Evolutionary conservation across 2,113 vertebrate genomes (phyloP), one percentile per base, ranked within the genome.

Genomic region (Rynchops niger): DNA sequence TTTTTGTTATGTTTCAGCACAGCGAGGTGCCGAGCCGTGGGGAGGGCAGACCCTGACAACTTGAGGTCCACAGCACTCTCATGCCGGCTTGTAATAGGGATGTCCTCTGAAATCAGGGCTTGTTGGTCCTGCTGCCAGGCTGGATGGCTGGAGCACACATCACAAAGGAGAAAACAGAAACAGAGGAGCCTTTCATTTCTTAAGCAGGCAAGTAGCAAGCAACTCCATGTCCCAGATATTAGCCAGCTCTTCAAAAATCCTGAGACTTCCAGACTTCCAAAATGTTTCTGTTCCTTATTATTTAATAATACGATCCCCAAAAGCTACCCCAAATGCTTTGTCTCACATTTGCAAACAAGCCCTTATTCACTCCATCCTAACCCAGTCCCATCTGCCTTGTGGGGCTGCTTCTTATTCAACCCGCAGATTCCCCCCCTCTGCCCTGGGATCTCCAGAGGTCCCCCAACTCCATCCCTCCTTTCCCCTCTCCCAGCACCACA

Each of bases 21-120:
- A 21, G 53, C 0, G 1, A 90, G 88, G 49, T 1, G 5, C 34
- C 0, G 7, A 83, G 58, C n/a, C 2, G 0, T 2, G 34, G 30
- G 53, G 26, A 53, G 15, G 36, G 32, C 67, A 69, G 29, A 11
- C 27, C 65, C 43, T 38, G 15, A 27, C 22, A 13, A 25, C 62
- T 34, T 43, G 42, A 2, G 10, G 18, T 25, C 55, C 4, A 2
- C 30, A 40, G 43, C 15, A 13, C 27, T 7, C 62, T 86, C 70
- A 23, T 8, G 4, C 4, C 4, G 4, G 56, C 12, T 42, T 55
- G 17, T 29, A 67, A 50, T 3, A 26, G 62, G 18, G 78, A 11
- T 19, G 67, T 52, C 17, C 34, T 61, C n/a, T 25, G 61, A 82
- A 77, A 58, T 16, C 59, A 9, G 30, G 23, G 55, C 5, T 59